Percentiles rank a stretch among this genome's conserved stretches.
Evolutionary conservation across 2,797 vertebrate species (phyloP).

Genomic region (Peromyscus aztecus): DNA sequence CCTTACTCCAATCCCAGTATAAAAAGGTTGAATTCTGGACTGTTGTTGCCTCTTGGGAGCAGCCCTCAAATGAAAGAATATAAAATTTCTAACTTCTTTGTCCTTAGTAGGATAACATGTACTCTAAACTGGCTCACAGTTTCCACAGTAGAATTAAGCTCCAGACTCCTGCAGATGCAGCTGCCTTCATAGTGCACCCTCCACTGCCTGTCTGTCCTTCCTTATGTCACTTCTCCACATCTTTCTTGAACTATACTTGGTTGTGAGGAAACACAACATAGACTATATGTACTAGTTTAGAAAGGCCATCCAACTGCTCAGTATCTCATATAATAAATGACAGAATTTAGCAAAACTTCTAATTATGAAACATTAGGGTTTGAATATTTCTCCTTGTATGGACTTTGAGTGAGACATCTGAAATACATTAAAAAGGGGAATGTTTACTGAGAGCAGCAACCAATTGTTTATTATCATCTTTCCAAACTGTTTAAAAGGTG

Average conservation of each 20-base stretch:
- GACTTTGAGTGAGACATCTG: background rate
- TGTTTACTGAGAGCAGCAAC: background rate
- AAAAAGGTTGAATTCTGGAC: background rate
- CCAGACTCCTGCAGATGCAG: background rate
- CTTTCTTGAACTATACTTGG: background rate
- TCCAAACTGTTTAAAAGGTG: constrained; percentile 34
- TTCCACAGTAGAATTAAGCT: background rate
- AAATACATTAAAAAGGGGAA: constrained; percentile 8
- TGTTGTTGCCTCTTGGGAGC: background rate
- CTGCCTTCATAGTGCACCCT: background rate
- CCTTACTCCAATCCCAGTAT: background rate
- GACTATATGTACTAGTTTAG: background rate
- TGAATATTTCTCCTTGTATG: background rate
- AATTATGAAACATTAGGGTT: background rate
- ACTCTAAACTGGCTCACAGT: background rate
- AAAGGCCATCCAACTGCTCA: background rate
- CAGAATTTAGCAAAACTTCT: constrained; percentile 1
- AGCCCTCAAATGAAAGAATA: background rate
- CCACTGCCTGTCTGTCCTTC: background rate
- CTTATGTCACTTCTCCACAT: background rate
- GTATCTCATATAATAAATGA: constrained; percentile 14
- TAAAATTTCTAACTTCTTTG: background rate
- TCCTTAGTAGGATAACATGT: background rate
- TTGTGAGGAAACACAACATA: constrained; percentile 9
- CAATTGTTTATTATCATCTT: constrained; percentile 27